These are phyloP conservation scores for Mionectes macconnelli DNA, from an alignment of 2,113 vertebrate genomes.

Conservation along the genomic window DNA sequence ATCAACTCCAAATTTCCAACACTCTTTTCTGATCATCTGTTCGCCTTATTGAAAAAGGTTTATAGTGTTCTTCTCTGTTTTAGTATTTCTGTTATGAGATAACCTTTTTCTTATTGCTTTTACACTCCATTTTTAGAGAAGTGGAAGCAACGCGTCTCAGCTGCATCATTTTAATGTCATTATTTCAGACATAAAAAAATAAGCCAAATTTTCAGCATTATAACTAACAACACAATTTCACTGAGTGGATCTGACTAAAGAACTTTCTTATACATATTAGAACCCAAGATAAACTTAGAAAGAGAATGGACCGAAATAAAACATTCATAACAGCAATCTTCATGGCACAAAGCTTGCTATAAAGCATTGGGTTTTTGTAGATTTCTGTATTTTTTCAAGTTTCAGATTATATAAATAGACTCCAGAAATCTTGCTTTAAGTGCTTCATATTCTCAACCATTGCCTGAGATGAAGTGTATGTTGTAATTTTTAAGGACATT, in stretches of 20 bases:
- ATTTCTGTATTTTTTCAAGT: conserved; percentile 33
- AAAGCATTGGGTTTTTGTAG: neutral
- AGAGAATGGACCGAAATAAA: neutral
- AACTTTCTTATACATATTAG: neutral
- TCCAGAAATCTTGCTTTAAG: neutral
- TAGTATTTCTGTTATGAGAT: neutral
- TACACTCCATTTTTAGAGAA: neutral
- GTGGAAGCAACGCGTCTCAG: neutral
- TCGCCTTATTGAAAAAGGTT: neutral
- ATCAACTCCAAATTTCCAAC: neutral
- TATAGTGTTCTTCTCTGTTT: neutral
- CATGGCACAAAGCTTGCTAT: neutral
- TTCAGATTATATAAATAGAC: conserved; percentile 31
- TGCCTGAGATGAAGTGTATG: neutral
- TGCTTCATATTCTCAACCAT: neutral
- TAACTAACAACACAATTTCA: neutral
- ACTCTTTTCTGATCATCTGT: neutral
- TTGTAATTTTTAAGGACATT: neutral
- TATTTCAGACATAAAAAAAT: neutral
- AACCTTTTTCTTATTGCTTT: neutral
- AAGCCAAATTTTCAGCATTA: neutral
- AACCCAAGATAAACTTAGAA: neutral
- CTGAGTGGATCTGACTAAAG: neutral
- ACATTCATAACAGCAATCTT: neutral
- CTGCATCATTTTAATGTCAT: neutral